Evolutionary conservation across 2,888 invertebrate genomes (phyloP).

Genomic region (Cetonia aurata): DNA sequence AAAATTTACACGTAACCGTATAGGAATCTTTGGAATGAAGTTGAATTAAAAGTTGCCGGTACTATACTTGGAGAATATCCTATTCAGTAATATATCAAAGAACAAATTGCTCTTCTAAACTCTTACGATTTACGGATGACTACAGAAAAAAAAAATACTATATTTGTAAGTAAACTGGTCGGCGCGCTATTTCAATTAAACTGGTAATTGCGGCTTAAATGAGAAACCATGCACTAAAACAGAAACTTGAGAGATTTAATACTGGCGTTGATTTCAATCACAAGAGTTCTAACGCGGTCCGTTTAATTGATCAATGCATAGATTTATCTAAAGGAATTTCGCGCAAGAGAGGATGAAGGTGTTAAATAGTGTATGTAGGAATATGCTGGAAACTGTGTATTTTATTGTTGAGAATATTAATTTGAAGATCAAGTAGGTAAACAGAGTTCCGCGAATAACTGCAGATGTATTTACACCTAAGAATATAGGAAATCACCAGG

Average conservation of each 20-base stretch:
- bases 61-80: slow-evolving; percentile 6
- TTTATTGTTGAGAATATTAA: no score
- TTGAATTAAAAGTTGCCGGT: slow-evolving; percentile 14
- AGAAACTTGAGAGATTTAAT: slow-evolving; percentile 8
- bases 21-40: slow-evolving; percentile 7
- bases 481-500: no score
- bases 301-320: slow-evolving; percentile 16
- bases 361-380: no score
- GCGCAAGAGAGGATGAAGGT: not conserved
- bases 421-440: no score
- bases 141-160: not conserved
- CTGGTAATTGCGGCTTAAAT: slow-evolving; percentile 8
- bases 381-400: no score
- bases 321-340: slow-evolving; percentile 12
- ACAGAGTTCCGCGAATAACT: no score
- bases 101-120: not conserved
- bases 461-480: no score
- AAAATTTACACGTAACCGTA: slow-evolving; percentile 9
- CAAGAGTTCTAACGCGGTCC: slow-evolving; percentile 8
- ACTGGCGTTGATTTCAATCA: slow-evolving; percentile 1
- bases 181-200: slow-evolving; percentile 11
- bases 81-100: slow-evolving; percentile 10
- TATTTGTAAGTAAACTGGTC: no score
- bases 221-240: slow-evolving; percentile 13
- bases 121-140: no score